Evolutionary conservation across 2,113 vertebrate genomes (phyloP), one percentile per base, ranked within the genome.

Genomic region (Ammodramus savannarum): DNA sequence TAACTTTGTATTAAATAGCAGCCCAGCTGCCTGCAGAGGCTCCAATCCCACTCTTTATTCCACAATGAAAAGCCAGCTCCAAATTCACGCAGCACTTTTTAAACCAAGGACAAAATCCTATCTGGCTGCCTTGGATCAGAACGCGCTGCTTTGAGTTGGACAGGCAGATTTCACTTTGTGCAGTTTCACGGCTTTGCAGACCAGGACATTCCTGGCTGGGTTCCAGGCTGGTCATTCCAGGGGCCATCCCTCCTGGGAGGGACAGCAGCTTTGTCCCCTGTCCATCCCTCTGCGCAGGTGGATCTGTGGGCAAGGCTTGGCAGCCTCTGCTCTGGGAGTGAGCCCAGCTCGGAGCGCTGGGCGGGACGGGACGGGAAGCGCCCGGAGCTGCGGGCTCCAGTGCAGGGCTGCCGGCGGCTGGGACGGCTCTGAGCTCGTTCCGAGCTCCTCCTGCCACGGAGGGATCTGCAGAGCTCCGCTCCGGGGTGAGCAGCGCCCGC

Each of bases 321-420:
- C 34, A 25, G 66, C 41, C 63, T 44, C 62, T 61, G 57, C 67
- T 43, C 5, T 0, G 3, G 32, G 59, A 85, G 27, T 1, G 7
- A 90, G 20, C 0, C 39, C 39, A 41, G 3, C 43, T 86, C 72
- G 65, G 25, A 0, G 3, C 31, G 2, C 85, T 62, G 93, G 94
- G 94, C 82, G 94, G 95, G 87, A 91, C 95, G 90, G 81, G n/a
- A n/a, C n/a, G n/a, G n/a, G 84, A 52, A 89, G 39, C 1, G 31
- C 38, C n/a, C 6, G 15, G 59, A 55, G 77, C 65, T n/a, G 75
- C 73, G 92, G 57, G 77, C 77, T 11, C 10, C 34, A 73, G 49
- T 4, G 11, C 51, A 22, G 46, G 31, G 67, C 87, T 95, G 92
- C 78, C 61, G 49, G 75, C 16, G 2, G 66, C 85, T 31, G 88